Evolutionary conservation across 2,113 vertebrate species (phyloP).

Genomic region (Oxyruncus cristatus): DNA sequence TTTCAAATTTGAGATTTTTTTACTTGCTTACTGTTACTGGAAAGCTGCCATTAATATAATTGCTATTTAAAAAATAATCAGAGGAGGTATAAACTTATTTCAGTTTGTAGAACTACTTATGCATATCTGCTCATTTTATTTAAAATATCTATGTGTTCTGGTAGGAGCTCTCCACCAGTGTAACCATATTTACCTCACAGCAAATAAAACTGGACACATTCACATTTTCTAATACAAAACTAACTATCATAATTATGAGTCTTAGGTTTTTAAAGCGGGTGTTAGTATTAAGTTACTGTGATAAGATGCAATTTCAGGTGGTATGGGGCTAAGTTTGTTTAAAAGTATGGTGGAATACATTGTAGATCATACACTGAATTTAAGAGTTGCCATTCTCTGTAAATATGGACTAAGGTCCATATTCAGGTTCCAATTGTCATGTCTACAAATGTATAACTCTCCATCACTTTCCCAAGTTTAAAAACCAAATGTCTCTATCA

Average conservation of each 20-base stretch:
- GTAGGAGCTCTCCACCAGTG: not conserved
- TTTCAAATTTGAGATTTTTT: not conserved
- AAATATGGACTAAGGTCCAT: not conserved
- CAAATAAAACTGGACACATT: not conserved
- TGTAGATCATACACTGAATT: not conserved
- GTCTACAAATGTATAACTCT: not conserved
- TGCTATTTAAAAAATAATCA: not conserved
- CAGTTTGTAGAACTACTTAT: not conserved
- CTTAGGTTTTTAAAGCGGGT: not conserved
- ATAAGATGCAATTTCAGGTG: not conserved
- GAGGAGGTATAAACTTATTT: not conserved
- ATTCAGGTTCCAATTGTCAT: not conserved
- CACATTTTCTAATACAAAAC: not conserved
- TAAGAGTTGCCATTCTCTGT: not conserved
- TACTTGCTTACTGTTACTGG: not conserved
- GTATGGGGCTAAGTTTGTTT: not conserved
- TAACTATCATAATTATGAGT: not conserved
- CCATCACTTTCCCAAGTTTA: not conserved
- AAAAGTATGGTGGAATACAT: not conserved
- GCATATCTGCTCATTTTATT: not conserved
- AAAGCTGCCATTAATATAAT: not conserved
- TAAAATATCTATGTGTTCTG: not conserved
- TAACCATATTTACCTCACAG: not conserved
- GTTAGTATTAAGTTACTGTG: not conserved
- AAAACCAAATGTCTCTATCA: not conserved